A percentile compares a stretch with the other conserved stretches of the same genome.
Conservation (phyloP, 2,888 invertebrate species). For the Elmis aenea region DNA sequence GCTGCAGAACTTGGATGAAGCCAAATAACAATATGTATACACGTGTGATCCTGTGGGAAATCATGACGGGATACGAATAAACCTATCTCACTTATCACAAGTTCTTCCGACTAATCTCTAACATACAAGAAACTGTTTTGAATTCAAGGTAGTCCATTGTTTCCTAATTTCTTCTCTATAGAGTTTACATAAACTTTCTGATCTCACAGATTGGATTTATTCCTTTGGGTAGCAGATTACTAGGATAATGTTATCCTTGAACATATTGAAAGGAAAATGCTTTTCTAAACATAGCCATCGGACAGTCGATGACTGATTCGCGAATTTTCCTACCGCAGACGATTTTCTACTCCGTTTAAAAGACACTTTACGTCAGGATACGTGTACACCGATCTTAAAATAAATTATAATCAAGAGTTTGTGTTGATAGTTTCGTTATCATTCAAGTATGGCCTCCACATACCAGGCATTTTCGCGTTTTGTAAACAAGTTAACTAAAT, state of each 20-base stretch:
- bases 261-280: slow-evolving; percentile 9
- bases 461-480: too few relatives aligned
- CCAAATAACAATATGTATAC: slow-evolving; percentile 38
- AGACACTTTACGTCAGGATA: too few relatives aligned
- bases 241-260: slow-evolving; percentile 22
- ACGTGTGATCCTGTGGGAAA: slow-evolving; percentile 39
- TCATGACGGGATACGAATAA: slow-evolving; percentile 38
- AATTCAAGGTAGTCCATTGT: slow-evolving; percentile 34
- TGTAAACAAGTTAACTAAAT: too few relatives aligned
- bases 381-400: too few relatives aligned
- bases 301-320: too few relatives aligned
- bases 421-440: too few relatives aligned
- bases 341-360: too few relatives aligned
- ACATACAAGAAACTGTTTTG: slow-evolving; percentile 33
- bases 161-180: slow-evolving; percentile 33
- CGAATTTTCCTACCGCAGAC: too few relatives aligned
- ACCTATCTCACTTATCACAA: slow-evolving; percentile 40
- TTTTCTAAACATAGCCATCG: background rate
- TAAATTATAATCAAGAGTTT: too few relatives aligned
- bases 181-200: slow-evolving; percentile 32
- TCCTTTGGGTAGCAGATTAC: slow-evolving; percentile 29
- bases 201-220: slow-evolving; percentile 32
- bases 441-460: too few relatives aligned
- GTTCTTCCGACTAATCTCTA: slow-evolving; percentile 36
- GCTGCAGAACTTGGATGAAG: slow-evolving; percentile 19